phyloP scores from a whole-genome alignment of 2,113 vertebrate species.

The Rhynchomys soricoides region DNA sequence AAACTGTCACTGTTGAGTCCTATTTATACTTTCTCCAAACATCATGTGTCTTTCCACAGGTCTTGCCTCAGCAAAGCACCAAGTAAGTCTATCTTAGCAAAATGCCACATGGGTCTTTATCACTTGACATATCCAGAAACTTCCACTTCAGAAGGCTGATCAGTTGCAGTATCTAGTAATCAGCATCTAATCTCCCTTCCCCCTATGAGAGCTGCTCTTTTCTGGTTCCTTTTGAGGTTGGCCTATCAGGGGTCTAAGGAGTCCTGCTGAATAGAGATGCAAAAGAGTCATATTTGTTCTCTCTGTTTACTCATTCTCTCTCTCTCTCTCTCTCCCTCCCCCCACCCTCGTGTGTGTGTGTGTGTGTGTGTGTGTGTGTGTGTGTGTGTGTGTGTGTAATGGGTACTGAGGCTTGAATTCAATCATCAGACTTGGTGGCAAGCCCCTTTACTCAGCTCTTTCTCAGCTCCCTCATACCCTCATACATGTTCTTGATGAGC shows the following conservation, averaged over 20 bases:
- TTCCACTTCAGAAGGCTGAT: not conserved
- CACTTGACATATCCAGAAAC: no score
- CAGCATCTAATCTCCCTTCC: not conserved
- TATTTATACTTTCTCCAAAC: no score
- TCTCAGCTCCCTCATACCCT: not conserved
- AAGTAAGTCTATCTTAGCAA: no score
- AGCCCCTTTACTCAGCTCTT: no score
- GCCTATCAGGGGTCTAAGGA: not conserved
- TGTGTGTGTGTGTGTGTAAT: no score
- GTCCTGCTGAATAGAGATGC: not conserved
- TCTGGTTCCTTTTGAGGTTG: not conserved
- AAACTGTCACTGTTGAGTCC: no score
- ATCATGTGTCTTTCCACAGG: no score
- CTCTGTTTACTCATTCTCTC: not conserved
- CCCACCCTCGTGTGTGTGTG: not conserved
- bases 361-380: not conserved
- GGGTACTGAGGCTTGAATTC: not conserved
- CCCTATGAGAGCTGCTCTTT: not conserved
- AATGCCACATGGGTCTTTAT: no score
- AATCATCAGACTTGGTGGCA: not conserved
- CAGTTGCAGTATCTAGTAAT: not conserved
- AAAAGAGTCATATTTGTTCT: not conserved
- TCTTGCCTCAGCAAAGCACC: no score
- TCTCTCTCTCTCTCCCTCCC: not conserved
- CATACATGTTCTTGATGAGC: not conserved